Evolutionary conservation across 1,140 invertebrate genomes (phyloP), one percentile per base, ranked within the genome.

Genomic region (Sipha flava): DNA sequence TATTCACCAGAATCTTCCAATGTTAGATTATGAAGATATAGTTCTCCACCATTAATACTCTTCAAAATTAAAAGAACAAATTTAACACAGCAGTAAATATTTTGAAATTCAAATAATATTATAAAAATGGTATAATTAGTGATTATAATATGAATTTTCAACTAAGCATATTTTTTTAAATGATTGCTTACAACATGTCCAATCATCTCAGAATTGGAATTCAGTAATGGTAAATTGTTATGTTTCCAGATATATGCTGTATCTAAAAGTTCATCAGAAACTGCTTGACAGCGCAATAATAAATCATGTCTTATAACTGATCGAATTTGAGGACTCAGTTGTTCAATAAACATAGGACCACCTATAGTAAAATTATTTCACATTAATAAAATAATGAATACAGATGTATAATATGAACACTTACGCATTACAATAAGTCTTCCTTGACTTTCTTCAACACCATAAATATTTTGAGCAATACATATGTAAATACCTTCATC

Each of bases 401-500:
- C 7, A 79, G 12, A 26, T 62, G 16, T 37, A 49, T 43, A 77
- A 52, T 23, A 54, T 12, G 64, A 14, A 45, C 62, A 80, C 90
- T 88, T 88, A 93, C 93, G 90, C 81, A 95, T 85, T n/a, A 98
- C 94, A 82, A 94, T 92, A 0, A 99, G 86, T 68, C 90, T 88
- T 40, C 95, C 94, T 82, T 89, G 87, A 54, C 92, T 94, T 84
- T 93, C 91, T 84, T 94, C 94, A 3, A 86, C 87, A 29, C 96
- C 95, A 80, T 93, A 91, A 64, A 90, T 87, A 85, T 98, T 98
- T 81, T 90, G 89, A 0, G 95, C 96, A 21, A 89, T 89, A 85
- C 97, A 99, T 5, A 92, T 91, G 81, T 96, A 97, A n/a, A 91
- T 86, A 34, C 95, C 95, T 85, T 93, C 92, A 85, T 97, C 95